Percentiles rank a stretch among this genome's conserved stretches.
These are phyloP conservation scores for Hippocampus mohnikei DNA, from an alignment of 2,113 vertebrate genomes.

Conservation along the genomic window DNA sequence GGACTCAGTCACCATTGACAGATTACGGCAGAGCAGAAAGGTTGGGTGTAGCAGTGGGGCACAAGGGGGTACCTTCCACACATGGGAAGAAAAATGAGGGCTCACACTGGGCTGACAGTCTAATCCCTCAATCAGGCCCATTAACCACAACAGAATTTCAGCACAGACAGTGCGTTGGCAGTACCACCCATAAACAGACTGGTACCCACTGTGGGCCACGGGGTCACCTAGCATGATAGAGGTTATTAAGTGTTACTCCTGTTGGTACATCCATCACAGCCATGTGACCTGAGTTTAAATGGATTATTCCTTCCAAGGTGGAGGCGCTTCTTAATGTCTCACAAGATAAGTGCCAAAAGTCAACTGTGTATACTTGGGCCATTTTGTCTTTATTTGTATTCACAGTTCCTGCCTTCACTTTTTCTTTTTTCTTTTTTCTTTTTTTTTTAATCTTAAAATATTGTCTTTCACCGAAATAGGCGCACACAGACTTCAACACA, in stretches of 20 bases:
- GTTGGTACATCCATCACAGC: conserved; percentile 68
- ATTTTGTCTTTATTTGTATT: conserved; percentile 34
- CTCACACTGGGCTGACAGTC: conserved; percentile 80
- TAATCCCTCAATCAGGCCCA: conserved; percentile 85
- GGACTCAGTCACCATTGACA: conserved; percentile 79
- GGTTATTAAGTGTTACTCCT: conserved; percentile 71
- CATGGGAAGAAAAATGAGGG: conserved; percentile 90
- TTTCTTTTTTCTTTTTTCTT: conserved; percentile 7
- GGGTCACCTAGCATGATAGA: conserved; percentile 67
- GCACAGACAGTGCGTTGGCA: conserved; percentile 73
- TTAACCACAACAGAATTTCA: conserved; percentile 77
- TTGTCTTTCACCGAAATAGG: no score
- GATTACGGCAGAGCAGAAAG: conserved; percentile 84
- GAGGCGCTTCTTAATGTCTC: conserved; percentile 58
- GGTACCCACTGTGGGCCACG: conserved; percentile 45
- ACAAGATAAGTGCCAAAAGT: conserved; percentile 61
- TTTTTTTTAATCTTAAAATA: background rate
- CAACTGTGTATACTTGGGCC: conserved; percentile 49
- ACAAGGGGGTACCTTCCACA: conserved; percentile 57
- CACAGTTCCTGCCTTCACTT: conserved; percentile 15
- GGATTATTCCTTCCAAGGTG: conserved; percentile 63
- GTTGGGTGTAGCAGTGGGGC: conserved; percentile 51
- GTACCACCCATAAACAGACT: conserved; percentile 84
- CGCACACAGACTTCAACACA: background rate
- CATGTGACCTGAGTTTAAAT: conserved; percentile 59